Percentiles rank a stretch among this genome's conserved stretches.
phyloP scores from a whole-genome alignment of 2,113 vertebrate species.

The Tyto alba region DNA sequence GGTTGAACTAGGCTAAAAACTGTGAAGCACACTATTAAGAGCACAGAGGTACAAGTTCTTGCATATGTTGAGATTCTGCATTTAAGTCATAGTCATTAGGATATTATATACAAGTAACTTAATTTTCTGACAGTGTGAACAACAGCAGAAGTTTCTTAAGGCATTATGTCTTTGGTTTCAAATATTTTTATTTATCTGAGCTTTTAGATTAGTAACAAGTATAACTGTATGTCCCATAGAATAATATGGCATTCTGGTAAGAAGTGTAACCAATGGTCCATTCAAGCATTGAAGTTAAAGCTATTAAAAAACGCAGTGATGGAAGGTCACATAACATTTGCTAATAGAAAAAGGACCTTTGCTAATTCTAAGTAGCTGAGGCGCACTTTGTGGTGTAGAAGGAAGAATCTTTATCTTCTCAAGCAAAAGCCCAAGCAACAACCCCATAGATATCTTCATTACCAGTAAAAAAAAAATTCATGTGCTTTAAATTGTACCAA shows the following conservation, averaged over 20 bases:
- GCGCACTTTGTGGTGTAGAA: not conserved
- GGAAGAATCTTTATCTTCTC: not conserved
- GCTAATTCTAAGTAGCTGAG: not conserved
- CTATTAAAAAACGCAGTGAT: too few species aligned
- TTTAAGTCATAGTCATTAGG: not conserved
- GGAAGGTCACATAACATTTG: not conserved
- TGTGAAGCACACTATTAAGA: not conserved
- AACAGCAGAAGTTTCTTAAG: not conserved
- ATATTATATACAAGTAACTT: not conserved
- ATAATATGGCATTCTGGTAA: not conserved
- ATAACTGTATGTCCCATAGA: not conserved
- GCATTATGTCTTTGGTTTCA: not conserved
- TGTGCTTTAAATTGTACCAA: not conserved
- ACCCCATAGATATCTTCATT: not conserved
- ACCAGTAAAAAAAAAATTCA: not conserved
- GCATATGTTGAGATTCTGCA: not conserved
- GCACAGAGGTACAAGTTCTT: not conserved
- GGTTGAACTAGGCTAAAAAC: not conserved
- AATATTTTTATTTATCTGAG: not conserved
- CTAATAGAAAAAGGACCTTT: not conserved
- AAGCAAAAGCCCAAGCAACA: not conserved
- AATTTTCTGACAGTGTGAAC: not conserved
- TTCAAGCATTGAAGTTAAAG: not conserved
- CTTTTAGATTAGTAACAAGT: not conserved
- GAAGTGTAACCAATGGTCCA: not conserved